These are phyloP conservation scores for Notothenia coriiceps DNA, from an alignment of 2,113 vertebrate species.

Conservation along the genomic window DNA sequence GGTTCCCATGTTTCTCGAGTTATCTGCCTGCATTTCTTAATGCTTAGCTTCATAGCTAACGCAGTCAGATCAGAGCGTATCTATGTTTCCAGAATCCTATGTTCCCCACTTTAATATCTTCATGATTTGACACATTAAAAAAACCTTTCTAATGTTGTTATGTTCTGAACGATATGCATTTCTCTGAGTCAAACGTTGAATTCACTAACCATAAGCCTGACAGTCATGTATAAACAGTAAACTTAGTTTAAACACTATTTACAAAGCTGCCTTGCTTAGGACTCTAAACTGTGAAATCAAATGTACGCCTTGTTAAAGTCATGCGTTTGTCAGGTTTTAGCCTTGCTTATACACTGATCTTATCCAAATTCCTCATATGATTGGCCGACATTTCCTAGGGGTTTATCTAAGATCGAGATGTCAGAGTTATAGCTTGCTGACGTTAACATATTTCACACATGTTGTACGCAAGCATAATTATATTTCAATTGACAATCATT, in stretches of 20 bases:
- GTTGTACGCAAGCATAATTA: not conserved
- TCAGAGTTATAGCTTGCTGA: too few relatives aligned
- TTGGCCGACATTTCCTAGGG: not conserved
- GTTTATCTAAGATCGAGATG: not conserved
- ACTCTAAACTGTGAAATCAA: too few relatives aligned
- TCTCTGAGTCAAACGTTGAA: too few relatives aligned
- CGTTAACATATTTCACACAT: not conserved
- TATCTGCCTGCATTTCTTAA: not conserved
- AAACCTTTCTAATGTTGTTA: too few relatives aligned
- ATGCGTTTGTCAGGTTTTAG: not conserved
- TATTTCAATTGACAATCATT: not conserved
- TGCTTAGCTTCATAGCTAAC: constrained; percentile 11
- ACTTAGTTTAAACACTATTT: not conserved
- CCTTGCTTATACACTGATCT: not conserved
- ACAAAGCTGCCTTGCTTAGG: not conserved
- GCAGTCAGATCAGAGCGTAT: not conserved
- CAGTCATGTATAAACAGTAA: not conserved
- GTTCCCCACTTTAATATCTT: too few relatives aligned
- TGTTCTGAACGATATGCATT: too few relatives aligned
- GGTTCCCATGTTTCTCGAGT: not conserved
- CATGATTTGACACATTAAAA: too few relatives aligned
- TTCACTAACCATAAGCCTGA: too few relatives aligned
- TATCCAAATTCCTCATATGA: not conserved
- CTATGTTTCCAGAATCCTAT: too few relatives aligned
- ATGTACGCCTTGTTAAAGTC: not conserved